Evolutionary conservation across 1,140 invertebrate genomes (phyloP).

Genomic region (Prorops nasuta): DNA sequence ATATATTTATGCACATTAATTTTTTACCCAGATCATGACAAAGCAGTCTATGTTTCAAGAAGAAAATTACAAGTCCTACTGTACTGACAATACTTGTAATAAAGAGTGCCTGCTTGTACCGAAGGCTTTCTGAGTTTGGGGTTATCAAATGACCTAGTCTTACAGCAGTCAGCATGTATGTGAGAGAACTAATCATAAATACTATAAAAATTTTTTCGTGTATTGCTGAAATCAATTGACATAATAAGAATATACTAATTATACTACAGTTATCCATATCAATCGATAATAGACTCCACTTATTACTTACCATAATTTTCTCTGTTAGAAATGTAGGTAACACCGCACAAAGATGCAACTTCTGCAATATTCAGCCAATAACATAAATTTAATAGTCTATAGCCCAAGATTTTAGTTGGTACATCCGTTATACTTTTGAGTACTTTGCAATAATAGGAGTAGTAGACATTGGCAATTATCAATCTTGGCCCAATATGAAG

Average conservation of each 20-base stretch:
- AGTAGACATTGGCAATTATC: constrained; percentile 79
- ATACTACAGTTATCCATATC: constrained; percentile 6
- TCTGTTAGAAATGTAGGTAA: constrained; percentile 89
- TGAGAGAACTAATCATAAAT: constrained; percentile 85
- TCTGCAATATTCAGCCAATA: constrained; percentile 85
- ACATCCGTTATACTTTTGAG: constrained; percentile 62
- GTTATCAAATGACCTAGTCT: constrained; percentile 54
- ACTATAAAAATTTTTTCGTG: constrained; percentile 91
- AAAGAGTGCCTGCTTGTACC: constrained; percentile 74
- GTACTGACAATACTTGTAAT: constrained; percentile 74
- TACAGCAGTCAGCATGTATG: constrained; percentile 77
- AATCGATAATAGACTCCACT: too few species aligned
- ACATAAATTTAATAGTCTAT: constrained; percentile 69
- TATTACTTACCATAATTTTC: constrained; percentile 89
- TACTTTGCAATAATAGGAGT: constrained; percentile 75
- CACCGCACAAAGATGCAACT: constrained; percentile 78
- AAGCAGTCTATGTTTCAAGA: constrained; percentile 81
- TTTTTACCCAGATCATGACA: constrained; percentile 83
- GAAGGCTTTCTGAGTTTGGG: constrained; percentile 60
- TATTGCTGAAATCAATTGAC: constrained; percentile 67
- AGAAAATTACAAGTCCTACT: constrained; percentile 79
- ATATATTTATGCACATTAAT: constrained; percentile 1
- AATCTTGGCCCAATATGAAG: constrained; percentile 85
- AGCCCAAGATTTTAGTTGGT: constrained; percentile 46
- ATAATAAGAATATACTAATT: constrained; percentile 11